These are phyloP conservation scores for Perizoma flavofasciatum DNA, from an alignment of 2,888 invertebrate genomes.

Conservation along the genomic window DNA sequence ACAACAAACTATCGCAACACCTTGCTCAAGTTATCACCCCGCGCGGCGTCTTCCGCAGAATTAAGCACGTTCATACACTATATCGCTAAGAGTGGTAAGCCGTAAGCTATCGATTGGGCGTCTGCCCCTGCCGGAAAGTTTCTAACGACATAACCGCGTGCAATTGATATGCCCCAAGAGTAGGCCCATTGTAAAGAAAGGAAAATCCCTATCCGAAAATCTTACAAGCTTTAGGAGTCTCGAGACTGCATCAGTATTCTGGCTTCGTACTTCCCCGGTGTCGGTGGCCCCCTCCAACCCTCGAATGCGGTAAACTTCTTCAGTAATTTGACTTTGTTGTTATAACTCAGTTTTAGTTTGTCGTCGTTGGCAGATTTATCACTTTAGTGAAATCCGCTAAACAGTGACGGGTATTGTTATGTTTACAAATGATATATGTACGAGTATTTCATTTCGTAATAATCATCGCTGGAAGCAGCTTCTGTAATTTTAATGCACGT, in stretches of 20 bases:
- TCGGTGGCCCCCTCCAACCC: slow-evolving; percentile 63
- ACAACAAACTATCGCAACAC: slow-evolving; percentile 26
- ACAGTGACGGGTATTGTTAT: slow-evolving; percentile 53
- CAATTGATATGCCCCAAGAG: slow-evolving; percentile 84
- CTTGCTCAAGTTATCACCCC: slow-evolving; percentile 30
- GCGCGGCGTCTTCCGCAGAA: slow-evolving; percentile 32
- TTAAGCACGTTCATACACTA: slow-evolving; percentile 43
- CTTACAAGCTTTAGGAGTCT: slow-evolving; percentile 78
- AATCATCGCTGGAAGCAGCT: background rate
- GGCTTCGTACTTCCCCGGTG: slow-evolving; percentile 63
- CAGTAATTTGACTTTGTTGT: slow-evolving; percentile 83
- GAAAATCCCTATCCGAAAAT: slow-evolving; percentile 83
- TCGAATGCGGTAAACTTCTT: slow-evolving; percentile 77
- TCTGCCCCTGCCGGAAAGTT: slow-evolving; percentile 72
- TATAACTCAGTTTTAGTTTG: slow-evolving; percentile 83
- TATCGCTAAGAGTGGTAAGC: slow-evolving; percentile 57
- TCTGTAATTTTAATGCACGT: background rate
- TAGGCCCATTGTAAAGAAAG: slow-evolving; percentile 84
- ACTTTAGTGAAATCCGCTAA: slow-evolving; percentile 72
- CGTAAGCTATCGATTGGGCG: slow-evolving; percentile 73
- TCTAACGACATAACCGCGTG: slow-evolving; percentile 84
- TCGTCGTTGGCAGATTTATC: slow-evolving; percentile 79
- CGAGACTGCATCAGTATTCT: slow-evolving; percentile 76
- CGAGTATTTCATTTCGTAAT: slow-evolving; percentile 12
- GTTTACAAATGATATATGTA: slow-evolving; percentile 20